phyloP scores from a whole-genome alignment of 2,113 vertebrate species.

The Hippocampus guttulatus region DNA sequence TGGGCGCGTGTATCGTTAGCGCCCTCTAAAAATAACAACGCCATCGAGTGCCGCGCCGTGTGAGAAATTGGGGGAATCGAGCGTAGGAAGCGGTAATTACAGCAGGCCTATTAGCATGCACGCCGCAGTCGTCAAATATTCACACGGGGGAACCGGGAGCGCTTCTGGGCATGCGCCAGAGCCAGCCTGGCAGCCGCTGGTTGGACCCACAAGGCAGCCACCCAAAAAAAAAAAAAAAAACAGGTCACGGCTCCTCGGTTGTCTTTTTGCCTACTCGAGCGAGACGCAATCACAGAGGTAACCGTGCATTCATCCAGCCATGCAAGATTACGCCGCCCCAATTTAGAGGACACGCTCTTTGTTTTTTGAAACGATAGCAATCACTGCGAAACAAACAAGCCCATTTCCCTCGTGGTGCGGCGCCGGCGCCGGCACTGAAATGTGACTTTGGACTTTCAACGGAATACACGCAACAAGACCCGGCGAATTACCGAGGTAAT shows the following conservation, averaged over 20 bases:
- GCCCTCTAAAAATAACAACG: conserved; percentile 75
- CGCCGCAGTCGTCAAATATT: conserved; percentile 69
- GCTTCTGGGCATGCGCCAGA: conserved; percentile 51
- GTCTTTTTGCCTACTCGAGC: conserved; percentile 15
- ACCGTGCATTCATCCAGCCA: neutral
- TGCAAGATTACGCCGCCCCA: neutral
- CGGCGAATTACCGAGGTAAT: conserved; percentile 45
- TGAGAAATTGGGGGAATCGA: conserved; percentile 55
- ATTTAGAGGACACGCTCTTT: neutral
- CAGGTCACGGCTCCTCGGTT: conserved; percentile 15
- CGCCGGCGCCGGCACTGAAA: conserved; percentile 23
- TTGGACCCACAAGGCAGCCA: conserved; percentile 31
- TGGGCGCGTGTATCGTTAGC: conserved; percentile 59
- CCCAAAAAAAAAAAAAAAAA: conserved; percentile 1
- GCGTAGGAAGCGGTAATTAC: conserved; percentile 68
- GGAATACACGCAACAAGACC: conserved; percentile 40
- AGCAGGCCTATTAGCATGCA: conserved; percentile 63
- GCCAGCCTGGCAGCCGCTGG: conserved; percentile 33
- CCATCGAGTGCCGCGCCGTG: conserved; percentile 39
- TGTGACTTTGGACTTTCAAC: conserved; percentile 31
- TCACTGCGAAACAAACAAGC: conserved; percentile 11
- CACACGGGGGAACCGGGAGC: conserved; percentile 65
- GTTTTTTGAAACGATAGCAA: conserved; percentile 19
- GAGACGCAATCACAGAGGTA: conserved; percentile 4
- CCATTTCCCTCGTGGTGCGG: conserved; percentile 11